These are phyloP conservation scores for Sarcophaga peregrina DNA, from an alignment of 1,140 invertebrate genomes.

Conservation along the genomic window DNA sequence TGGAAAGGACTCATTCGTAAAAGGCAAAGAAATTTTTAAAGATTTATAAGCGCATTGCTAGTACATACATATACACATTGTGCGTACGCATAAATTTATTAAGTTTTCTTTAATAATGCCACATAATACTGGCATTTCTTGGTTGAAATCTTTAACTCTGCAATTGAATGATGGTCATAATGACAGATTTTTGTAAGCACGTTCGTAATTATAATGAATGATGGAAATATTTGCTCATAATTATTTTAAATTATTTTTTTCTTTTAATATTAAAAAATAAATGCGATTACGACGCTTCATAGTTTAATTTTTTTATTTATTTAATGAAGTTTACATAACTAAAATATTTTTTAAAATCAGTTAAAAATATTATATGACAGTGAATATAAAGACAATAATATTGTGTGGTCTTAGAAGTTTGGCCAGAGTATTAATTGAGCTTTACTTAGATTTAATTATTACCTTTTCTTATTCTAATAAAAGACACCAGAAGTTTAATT, in stretches of 20 bases:
- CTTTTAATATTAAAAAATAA: background rate
- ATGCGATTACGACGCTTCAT: background rate
- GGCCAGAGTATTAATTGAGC: no score
- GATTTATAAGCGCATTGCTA: background rate
- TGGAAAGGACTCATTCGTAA: conserved; percentile 10
- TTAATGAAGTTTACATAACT: background rate
- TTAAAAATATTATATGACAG: no score
- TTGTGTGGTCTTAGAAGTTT: no score
- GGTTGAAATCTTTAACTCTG: background rate
- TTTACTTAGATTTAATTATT: no score
- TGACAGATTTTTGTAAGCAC: background rate
- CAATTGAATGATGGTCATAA: background rate
- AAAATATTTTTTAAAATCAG: background rate
- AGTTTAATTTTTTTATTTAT: background rate
- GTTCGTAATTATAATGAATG: background rate
- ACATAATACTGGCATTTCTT: no score
- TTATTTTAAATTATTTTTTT: background rate
- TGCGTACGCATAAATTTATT: background rate
- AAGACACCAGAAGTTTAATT: no score
- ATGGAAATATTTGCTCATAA: background rate
- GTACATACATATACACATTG: background rate
- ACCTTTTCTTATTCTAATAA: no score
- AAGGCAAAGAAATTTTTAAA: background rate
- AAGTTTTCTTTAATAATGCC: no score
- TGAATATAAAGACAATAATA: no score